Evolutionary conservation across 2,797 vertebrate genomes (phyloP), one percentile per base, ranked within the genome.

Genomic region (Crocodylus rhombifer): DNA sequence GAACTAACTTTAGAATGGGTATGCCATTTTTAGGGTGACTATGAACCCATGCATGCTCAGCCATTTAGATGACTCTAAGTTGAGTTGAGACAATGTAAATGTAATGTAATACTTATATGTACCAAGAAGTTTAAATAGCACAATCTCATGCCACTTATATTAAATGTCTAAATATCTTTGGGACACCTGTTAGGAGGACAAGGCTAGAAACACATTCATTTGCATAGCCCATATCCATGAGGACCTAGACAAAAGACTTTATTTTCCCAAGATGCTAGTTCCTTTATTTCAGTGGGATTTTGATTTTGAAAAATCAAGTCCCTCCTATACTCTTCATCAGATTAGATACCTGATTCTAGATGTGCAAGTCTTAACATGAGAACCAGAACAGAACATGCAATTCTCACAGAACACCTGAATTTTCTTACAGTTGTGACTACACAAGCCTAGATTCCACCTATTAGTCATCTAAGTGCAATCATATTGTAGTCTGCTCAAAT

Each of bases 151-250:
- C 76, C 0, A 0, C 26, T n/a, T 69, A 6, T 0, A 2, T 7
- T 11, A 20, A 65, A 51, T 36, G 26, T 58, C 55, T 21, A 21
- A 62, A 8, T 3, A 57, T 25, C 58, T 73, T 76, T 14, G 21
- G 36, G 1, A 1, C 23, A 15, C 1, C 33, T 7, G 12, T 21
- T 71, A 64, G 23, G n/a, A 82, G 28, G 55, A 65, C 51, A 30
- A 33, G 5, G 9, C 61, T n/a, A 25, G 6, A 14, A 14, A 25
- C 7, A 51, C 5, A 57, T 0, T 0, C 6, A 18, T 0, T 2
- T 30, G 23, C 60, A 62, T 42, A n/a, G 30, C 4, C 9, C 5
- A 67, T 11, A 71, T 12, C 57, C 67, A 58, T 3, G 20, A 60
- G 25, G 64, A 63, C 55, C 42, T 61, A 64, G 20, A 71, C 16